Conservation (phyloP, 2,888 invertebrate species). For the Acrocyrtus sp. region DNA sequence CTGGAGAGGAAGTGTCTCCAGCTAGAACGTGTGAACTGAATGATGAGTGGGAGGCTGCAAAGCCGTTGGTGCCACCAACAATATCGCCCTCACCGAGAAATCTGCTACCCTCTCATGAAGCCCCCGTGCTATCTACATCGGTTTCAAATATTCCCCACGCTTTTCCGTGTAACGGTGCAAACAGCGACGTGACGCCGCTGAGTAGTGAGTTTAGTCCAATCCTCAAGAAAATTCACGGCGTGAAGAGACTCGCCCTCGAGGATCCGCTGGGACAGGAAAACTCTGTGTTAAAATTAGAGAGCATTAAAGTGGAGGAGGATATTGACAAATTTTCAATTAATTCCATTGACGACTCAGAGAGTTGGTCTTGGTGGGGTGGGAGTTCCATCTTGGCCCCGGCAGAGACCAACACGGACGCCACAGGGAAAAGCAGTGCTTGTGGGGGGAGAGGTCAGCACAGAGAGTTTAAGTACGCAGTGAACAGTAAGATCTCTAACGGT, state of each 20-base stretch:
- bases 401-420: slow-evolving; percentile 18
- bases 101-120: slow-evolving; percentile 17
- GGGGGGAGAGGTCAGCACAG: no score
- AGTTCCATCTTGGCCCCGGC: slow-evolving; percentile 37
- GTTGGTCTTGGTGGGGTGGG: slow-evolving; percentile 55
- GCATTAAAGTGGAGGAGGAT: slow-evolving; percentile 26
- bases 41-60: slow-evolving; percentile 36
- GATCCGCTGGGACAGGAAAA: slow-evolving; percentile 31
- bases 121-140: slow-evolving; percentile 21
- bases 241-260: slow-evolving; percentile 18
- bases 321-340: slow-evolving; percentile 29
- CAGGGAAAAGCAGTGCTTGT: no score
- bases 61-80: slow-evolving; percentile 19
- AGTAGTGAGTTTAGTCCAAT: slow-evolving; percentile 1
- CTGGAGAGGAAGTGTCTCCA: slow-evolving; percentile 45
- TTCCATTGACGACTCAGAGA: slow-evolving; percentile 44
- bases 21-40: slow-evolving; percentile 31
- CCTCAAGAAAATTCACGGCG: slow-evolving; percentile 13
- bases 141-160: slow-evolving; percentile 10
- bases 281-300: slow-evolving; percentile 12
- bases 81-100: slow-evolving; percentile 8
- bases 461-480: no score
- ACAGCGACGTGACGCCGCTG: slow-evolving; percentile 21
- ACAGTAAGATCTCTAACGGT: slow-evolving; percentile 32
- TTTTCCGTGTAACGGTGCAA: slow-evolving; percentile 31